phyloP scores from a whole-genome alignment of 2,113 vertebrate genomes.

The Seriola quinqueradiata region DNA sequence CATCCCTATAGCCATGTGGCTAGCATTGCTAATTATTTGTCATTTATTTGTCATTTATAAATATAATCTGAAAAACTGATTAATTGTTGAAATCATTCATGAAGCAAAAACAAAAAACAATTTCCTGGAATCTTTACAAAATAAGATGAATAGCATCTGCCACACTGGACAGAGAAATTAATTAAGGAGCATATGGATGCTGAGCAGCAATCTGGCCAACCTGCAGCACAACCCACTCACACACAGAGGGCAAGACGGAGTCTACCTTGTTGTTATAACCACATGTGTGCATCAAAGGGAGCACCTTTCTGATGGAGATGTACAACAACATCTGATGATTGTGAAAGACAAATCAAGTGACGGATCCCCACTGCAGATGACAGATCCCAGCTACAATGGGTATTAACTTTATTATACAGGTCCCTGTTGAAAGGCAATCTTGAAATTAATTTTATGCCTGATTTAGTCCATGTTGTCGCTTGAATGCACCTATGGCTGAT shows the following conservation, averaged over 20 bases:
- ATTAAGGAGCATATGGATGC: neutral
- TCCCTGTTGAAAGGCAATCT: conserved; percentile 61
- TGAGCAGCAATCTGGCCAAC: neutral
- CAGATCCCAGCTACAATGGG: conserved; percentile 60
- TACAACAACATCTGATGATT: conserved; percentile 42
- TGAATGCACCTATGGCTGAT: conserved; percentile 69
- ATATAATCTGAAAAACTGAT: neutral
- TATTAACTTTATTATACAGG: conserved; percentile 66
- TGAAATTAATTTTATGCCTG: conserved; percentile 83
- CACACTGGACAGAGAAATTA: no score
- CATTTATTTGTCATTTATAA: neutral
- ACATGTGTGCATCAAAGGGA: neutral
- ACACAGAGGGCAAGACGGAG: neutral
- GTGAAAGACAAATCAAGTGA: conserved; percentile 47
- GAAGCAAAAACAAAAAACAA: neutral
- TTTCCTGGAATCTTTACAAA: neutral
- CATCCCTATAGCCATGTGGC: no score
- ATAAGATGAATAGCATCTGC: neutral
- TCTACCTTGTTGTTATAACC: neutral
- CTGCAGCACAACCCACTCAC: neutral
- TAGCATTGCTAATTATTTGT: neutral
- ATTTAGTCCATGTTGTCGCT: conserved; percentile 75
- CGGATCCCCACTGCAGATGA: conserved; percentile 34
- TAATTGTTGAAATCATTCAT: neutral
- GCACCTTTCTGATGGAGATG: conserved; percentile 40